Evolutionary conservation across 2,888 invertebrate species (phyloP).

Genomic region (Tuta absoluta): DNA sequence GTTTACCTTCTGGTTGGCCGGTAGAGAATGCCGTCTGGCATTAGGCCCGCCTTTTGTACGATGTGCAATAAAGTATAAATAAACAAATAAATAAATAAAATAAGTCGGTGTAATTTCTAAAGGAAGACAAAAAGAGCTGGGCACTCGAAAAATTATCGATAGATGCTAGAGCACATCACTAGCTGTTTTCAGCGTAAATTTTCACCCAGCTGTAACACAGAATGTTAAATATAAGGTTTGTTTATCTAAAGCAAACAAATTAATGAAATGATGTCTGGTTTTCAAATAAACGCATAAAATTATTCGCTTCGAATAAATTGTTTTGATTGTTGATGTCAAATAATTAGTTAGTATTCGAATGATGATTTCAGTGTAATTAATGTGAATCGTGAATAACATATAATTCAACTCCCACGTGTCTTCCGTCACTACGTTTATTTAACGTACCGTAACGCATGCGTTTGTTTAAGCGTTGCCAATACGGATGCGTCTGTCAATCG

Average conservation of each 20-base stretch:
- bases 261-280: constrained; percentile 20
- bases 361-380: neutral
- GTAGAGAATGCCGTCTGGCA: too few species aligned
- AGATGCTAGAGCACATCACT: neutral
- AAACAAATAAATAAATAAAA: too few species aligned
- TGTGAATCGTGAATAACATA: neutral
- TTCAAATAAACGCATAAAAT: constrained; percentile 13
- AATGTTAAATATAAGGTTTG: constrained; percentile 27
- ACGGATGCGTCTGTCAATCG: too few species aligned
- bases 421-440: too few species aligned
- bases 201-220: constrained; percentile 14
- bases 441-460: too few species aligned
- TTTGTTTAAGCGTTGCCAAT: too few species aligned
- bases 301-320: neutral
- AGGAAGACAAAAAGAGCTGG: neutral
- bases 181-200: constrained; percentile 21
- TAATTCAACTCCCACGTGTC: too few species aligned
- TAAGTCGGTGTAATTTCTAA: too few species aligned
- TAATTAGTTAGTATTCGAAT: neutral
- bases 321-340: constrained; percentile 1
- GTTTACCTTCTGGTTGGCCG: too few species aligned
- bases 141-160: neutral
- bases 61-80: too few species aligned
- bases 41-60: too few species aligned
- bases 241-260: constrained; percentile 25